phyloP scores from a whole-genome alignment of 2,888 invertebrate species.

The Eupithecia insigniata region DNA sequence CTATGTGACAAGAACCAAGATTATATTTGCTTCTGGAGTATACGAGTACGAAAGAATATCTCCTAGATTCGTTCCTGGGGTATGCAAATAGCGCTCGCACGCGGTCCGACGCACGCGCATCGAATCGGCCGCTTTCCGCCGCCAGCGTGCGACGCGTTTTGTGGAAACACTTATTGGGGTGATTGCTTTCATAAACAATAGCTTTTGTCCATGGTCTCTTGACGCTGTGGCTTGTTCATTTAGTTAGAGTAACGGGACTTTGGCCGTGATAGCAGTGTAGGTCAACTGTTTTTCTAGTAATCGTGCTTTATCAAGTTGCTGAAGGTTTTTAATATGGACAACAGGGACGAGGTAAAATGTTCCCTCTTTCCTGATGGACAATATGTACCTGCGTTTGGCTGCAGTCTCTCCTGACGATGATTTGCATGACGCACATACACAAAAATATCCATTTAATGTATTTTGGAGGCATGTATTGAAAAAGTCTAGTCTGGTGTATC shows the following conservation, averaged over 20 bases:
- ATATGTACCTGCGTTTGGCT: no score
- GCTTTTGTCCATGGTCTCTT: conserved; percentile 77
- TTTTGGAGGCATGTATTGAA: no score
- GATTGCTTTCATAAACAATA: conserved; percentile 84
- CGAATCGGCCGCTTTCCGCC: conserved; percentile 82
- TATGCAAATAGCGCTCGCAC: conserved; percentile 71
- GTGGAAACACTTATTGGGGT: conserved; percentile 84
- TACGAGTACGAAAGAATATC: no score
- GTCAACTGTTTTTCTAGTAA: conserved; percentile 48
- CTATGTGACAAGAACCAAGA: no score
- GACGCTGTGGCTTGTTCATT: conserved; percentile 58
- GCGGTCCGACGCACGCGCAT: conserved; percentile 77
- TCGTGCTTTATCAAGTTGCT: conserved; percentile 25
- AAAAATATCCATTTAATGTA: no score
- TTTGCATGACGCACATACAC: no score
- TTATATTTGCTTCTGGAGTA: no score
- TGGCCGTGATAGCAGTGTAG: conserved; percentile 63
- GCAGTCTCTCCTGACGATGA: no score
- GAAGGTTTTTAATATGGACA: background rate
- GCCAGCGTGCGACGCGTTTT: conserved; percentile 71
- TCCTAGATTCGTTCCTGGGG: conserved; percentile 45
- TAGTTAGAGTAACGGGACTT: conserved; percentile 72
- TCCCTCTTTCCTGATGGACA: no score
- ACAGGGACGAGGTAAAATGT: no score
- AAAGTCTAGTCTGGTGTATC: no score